Conservation (phyloP, 2,888 invertebrate species). For the Synanthedon tipuliformis region DNA sequence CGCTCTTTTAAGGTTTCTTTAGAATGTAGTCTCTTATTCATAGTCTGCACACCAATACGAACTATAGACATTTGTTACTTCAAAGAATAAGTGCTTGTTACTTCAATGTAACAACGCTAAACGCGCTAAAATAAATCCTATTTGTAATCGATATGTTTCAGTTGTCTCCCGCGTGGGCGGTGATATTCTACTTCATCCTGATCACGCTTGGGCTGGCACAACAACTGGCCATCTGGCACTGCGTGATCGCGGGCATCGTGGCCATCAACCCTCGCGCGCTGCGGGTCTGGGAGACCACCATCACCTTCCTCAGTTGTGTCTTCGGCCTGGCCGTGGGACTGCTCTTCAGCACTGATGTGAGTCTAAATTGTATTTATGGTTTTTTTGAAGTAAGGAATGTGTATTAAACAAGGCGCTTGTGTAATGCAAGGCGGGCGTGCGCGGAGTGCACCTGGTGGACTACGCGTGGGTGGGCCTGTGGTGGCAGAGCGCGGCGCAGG, state of each 20-base stretch:
- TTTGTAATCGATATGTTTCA: conserved; percentile 25
- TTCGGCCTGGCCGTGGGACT: conserved; percentile 86
- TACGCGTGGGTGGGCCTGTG: conserved; percentile 86
- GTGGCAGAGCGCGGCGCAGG: conserved; percentile 86
- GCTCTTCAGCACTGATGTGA: conserved; percentile 87
- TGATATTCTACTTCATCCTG: conserved; percentile 85
- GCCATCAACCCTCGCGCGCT: conserved; percentile 79
- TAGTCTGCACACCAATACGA: too few relatives aligned
- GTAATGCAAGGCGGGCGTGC: conserved; percentile 74
- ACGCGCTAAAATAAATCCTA: neutral
- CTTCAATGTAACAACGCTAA: too few relatives aligned
- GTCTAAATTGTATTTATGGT: conserved; percentile 12
- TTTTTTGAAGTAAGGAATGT: too few relatives aligned
- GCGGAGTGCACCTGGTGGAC: conserved; percentile 86
- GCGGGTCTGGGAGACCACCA: conserved; percentile 83
- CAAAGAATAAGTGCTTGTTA: neutral
- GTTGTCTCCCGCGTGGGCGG: conserved; percentile 89
- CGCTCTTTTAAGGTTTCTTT: too few relatives aligned
- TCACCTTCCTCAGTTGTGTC: conserved; percentile 86
- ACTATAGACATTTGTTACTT: too few relatives aligned
- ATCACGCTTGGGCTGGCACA: conserved; percentile 90
- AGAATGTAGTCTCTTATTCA: too few relatives aligned
- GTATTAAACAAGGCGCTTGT: neutral
- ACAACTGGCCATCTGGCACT: conserved; percentile 91
- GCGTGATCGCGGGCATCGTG: conserved; percentile 87